These are phyloP conservation scores for Pachliopta kotzebuea DNA, from an alignment of 2,888 invertebrate species.

Conservation along the genomic window DNA sequence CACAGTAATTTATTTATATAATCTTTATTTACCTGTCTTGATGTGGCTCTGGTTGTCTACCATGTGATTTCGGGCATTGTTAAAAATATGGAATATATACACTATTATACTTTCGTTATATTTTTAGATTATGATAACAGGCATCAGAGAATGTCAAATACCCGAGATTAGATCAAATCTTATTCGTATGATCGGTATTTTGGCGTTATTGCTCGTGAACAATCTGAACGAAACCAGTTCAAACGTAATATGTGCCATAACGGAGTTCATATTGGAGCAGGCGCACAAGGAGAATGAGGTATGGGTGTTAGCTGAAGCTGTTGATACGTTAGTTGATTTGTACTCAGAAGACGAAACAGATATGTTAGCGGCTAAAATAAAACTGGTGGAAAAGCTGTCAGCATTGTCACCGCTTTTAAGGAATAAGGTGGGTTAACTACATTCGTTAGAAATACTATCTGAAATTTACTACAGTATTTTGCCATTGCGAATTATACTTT, in stretches of 20 bases:
- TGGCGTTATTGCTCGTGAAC: constrained; percentile 73
- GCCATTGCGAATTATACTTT: too few species aligned
- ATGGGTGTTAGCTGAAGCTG: constrained; percentile 87
- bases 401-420: constrained; percentile 82
- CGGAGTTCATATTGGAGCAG: constrained; percentile 82
- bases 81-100: too few species aligned
- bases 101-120: constrained; percentile 3
- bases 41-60: too few species aligned
- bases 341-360: constrained; percentile 89
- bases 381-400: constrained; percentile 82
- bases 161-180: constrained; percentile 81
- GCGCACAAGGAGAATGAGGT: constrained; percentile 82
- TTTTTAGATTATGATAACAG: constrained; percentile 75
- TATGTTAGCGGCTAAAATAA: constrained; percentile 81
- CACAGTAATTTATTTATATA: too few species aligned
- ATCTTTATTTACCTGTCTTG: too few species aligned
- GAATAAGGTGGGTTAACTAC: constrained; percentile 78
- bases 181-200: constrained; percentile 79
- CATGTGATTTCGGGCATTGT: too few species aligned
- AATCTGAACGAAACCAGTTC: constrained; percentile 59
- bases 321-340: constrained; percentile 88
- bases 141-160: constrained; percentile 74
- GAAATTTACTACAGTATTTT: neutral
- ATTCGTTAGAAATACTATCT: constrained; percentile 10
- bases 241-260: constrained; percentile 66